A percentile compares a stretch with the other conserved stretches of the same genome.
Conservation (phyloP, 1,140 invertebrate species). For the Cheumatopsyche charites region DNA sequence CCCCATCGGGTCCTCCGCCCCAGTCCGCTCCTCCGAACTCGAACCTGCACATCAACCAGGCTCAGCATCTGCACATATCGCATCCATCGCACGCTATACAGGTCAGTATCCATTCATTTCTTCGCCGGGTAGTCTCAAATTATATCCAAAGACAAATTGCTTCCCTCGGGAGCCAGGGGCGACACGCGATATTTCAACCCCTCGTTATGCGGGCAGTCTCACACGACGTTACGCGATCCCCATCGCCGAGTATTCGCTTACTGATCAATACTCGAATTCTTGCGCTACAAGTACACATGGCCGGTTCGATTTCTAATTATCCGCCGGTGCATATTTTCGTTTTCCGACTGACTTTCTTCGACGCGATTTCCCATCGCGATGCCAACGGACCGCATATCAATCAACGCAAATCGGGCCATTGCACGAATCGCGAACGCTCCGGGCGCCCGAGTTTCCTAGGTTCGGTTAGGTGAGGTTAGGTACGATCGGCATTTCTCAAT, state of each 20-base stretch:
- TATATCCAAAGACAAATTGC: slow-evolving; percentile 12
- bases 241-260: too few species aligned
- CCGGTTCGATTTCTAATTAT: too few species aligned
- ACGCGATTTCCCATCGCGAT: slow-evolving; percentile 14
- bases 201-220: slow-evolving; percentile 12
- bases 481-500: too few species aligned
- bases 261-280: too few species aligned
- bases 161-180: slow-evolving; percentile 4
- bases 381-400: slow-evolving; percentile 13
- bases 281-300: too few species aligned
- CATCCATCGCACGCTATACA: slow-evolving; percentile 80
- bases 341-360: slow-evolving; percentile 20
- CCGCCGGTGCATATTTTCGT: neutral
- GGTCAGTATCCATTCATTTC: slow-evolving; percentile 57
- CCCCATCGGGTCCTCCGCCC: slow-evolving; percentile 66
- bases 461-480: too few species aligned
- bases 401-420: slow-evolving; percentile 16
- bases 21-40: slow-evolving; percentile 59
- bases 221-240: neutral
- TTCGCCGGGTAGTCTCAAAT: neutral
- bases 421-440: slow-evolving; percentile 19
- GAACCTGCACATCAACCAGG: slow-evolving; percentile 79
- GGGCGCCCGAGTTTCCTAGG: too few species aligned
- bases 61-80: slow-evolving; percentile 82
- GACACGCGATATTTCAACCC: slow-evolving; percentile 27